phyloP scores from a whole-genome alignment of 2,888 invertebrate species.

The Eupeodes luniger region DNA sequence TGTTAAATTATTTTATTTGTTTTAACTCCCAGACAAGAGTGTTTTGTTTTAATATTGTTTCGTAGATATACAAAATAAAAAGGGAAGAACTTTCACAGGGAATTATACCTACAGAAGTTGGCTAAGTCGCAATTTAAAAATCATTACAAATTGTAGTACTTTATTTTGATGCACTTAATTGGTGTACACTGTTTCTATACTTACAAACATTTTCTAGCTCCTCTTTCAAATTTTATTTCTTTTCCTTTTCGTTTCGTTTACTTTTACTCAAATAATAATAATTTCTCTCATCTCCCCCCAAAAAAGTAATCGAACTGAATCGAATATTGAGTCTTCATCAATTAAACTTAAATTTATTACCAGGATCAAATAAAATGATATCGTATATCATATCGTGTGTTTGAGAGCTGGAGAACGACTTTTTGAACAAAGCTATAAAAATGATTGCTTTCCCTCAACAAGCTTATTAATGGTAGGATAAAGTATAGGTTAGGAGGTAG shows the following conservation, averaged over 20 bases:
- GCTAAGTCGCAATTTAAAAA: not conserved
- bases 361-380: slow-evolving; percentile 10
- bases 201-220: not conserved
- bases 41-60: slow-evolving; percentile 6
- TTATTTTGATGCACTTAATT: not conserved
- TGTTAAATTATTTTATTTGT: slow-evolving; percentile 30
- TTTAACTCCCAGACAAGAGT: slow-evolving; percentile 77
- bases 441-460: not conserved
- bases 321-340: slow-evolving; percentile 11
- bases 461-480: not conserved
- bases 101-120: not conserved
- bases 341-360: slow-evolving; percentile 27
- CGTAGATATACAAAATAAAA: not conserved
- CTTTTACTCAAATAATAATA: not conserved
- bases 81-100: not conserved
- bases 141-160: not conserved
- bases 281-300: not conserved
- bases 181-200: not conserved
- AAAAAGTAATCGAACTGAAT: not conserved
- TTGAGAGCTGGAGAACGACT: not conserved
- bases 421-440: slow-evolving; percentile 13
- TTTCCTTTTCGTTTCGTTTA: not conserved
- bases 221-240: not conserved
- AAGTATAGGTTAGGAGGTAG: too few relatives aligned
- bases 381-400: slow-evolving; percentile 2